A percentile compares a stretch with the other conserved stretches of the same genome.
These are phyloP conservation scores for Chionomys nivalis DNA, from an alignment of 2,113 vertebrate species.

Conservation along the genomic window DNA sequence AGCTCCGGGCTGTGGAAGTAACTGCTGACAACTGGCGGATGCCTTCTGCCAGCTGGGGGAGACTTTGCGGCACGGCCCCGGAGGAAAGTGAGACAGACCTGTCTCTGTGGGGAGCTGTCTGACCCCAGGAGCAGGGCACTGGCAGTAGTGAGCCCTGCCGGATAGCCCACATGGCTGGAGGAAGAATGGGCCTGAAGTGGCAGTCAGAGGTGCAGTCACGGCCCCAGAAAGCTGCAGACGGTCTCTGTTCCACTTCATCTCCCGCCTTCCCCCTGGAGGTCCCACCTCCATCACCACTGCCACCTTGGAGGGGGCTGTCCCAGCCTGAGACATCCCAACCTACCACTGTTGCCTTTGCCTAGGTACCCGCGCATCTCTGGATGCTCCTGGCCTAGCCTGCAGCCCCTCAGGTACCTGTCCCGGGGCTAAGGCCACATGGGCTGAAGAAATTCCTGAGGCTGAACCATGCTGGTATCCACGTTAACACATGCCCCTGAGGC, in stretches of 20 bases:
- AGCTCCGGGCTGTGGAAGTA: not conserved
- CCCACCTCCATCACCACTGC: not conserved
- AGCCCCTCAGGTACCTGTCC: conserved; percentile 44
- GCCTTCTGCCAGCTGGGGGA: not conserved
- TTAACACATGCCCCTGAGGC: not conserved
- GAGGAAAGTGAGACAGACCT: not conserved
- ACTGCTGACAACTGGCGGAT: conserved; percentile 14
- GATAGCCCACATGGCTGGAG: not conserved
- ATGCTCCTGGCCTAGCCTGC: conserved; percentile 8
- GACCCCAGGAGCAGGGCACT: not conserved
- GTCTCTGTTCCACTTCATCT: not conserved
- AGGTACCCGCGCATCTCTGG: not conserved
- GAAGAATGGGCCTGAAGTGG: not conserved
- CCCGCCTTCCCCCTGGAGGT: conserved; percentile 3
- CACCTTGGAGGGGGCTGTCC: not conserved
- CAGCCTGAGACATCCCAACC: conserved; percentile 28
- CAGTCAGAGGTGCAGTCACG: conserved; percentile 10
- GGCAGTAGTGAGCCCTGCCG: conserved; percentile 55
- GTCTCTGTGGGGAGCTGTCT: not conserved
- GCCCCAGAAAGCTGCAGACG: conserved; percentile 40
- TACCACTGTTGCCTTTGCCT: conserved; percentile 33
- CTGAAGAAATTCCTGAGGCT: conserved; percentile 66
- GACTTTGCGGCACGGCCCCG: not conserved
- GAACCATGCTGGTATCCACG: conserved; percentile 32
- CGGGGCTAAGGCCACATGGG: conserved; percentile 67